Percentiles rank a stretch among this genome's conserved stretches.
These are phyloP conservation scores for Tenthredo amoena DNA, from an alignment of 2,888 invertebrate species.

Conservation along the genomic window DNA sequence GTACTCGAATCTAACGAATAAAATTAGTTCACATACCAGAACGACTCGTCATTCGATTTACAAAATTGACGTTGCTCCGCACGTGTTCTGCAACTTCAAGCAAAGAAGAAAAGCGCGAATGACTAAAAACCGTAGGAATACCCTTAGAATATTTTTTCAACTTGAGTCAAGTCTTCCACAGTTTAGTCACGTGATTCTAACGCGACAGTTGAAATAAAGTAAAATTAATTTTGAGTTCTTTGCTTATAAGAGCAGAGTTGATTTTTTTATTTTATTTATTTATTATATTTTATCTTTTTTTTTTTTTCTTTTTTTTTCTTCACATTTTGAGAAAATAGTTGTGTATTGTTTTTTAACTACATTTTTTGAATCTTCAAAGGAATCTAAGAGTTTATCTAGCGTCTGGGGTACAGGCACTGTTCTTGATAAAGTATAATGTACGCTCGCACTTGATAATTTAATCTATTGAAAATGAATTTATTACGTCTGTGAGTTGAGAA, in stretches of 20 bases:
- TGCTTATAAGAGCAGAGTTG: slow-evolving; percentile 7
- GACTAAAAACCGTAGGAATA: background rate
- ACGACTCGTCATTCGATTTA: slow-evolving; percentile 17
- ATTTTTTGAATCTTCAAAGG: slow-evolving; percentile 50
- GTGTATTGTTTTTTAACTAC: slow-evolving; percentile 45
- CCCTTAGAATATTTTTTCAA: background rate
- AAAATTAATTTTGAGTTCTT: background rate
- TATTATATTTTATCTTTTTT: slow-evolving; percentile 1
- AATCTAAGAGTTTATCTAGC: slow-evolving; percentile 66
- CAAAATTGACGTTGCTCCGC: background rate
- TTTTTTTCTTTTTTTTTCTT: slow-evolving; percentile 54
- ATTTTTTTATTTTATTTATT: background rate
- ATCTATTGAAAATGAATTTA: slow-evolving; percentile 17
- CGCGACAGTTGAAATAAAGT: background rate
- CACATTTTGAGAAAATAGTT: slow-evolving; percentile 42
- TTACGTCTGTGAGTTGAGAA: background rate
- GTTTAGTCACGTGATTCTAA: background rate
- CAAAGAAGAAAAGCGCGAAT: background rate
- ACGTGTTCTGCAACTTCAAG: slow-evolving; percentile 16
- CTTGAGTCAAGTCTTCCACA: background rate
- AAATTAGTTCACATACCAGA: slow-evolving; percentile 4
- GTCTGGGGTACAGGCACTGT: slow-evolving; percentile 75
- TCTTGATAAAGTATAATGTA: slow-evolving; percentile 65
- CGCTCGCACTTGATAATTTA: slow-evolving; percentile 6
- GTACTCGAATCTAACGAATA: background rate